A percentile compares a stretch with the other conserved stretches of the same genome.
These are phyloP conservation scores for Orchesella flavescens DNA, from an alignment of 2,888 invertebrate species.

Conservation along the genomic window DNA sequence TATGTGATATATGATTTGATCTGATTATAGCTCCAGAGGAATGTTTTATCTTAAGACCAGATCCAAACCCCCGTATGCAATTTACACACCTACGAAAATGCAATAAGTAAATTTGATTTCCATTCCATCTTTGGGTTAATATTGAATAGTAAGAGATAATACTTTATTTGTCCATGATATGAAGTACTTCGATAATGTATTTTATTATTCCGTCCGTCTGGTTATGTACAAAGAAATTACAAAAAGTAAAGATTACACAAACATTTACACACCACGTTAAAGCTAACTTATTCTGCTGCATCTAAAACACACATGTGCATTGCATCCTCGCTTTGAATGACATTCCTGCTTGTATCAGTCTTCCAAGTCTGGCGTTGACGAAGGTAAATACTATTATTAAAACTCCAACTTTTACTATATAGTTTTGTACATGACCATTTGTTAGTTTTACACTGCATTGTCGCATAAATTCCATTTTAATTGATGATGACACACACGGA, in stretches of 20 bases:
- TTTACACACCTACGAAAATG: not conserved
- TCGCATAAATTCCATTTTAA: no score
- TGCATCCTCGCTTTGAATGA: not conserved
- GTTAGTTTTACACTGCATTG: no score
- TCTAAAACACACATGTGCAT: constrained; percentile 1
- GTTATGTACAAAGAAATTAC: constrained; percentile 49
- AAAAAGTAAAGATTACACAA: constrained; percentile 30
- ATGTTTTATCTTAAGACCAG: constrained; percentile 34
- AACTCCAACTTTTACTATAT: not conserved
- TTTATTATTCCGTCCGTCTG: constrained; percentile 18
- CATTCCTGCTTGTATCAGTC: constrained; percentile 42
- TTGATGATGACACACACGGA: no score
- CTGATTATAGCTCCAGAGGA: constrained; percentile 40
- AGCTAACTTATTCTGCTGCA: not conserved
- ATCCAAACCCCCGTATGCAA: constrained; percentile 34
- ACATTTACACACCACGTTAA: not conserved
- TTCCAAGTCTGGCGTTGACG: constrained; percentile 19
- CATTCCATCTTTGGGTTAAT: not conserved
- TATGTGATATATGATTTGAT: not conserved
- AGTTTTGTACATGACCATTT: not conserved
- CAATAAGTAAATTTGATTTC: no score
- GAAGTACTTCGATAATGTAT: not conserved
- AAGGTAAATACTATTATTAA: not conserved
- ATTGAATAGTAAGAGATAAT: not conserved
- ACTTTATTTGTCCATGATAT: not conserved